Evolutionary conservation across 2,113 vertebrate genomes (phyloP), one percentile per base, ranked within the genome.

Genomic region (Galeopterus variegatus): DNA sequence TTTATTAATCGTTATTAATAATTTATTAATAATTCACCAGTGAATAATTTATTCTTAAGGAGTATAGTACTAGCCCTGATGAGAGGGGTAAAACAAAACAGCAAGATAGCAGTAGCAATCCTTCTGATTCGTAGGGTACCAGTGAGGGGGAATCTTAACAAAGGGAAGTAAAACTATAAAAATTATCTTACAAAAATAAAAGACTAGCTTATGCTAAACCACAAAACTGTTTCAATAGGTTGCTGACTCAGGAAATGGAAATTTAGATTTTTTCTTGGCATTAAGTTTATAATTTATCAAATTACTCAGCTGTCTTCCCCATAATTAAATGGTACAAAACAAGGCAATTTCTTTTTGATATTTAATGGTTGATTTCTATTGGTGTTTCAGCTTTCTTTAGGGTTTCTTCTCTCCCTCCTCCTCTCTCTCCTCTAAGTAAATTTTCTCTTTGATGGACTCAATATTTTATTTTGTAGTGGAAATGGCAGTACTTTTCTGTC

Each of bases 381-480:
- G 1, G 13, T 77, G n/a, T 36, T 95, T 81, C 28, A 14, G 13
- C n/a, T 88, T 72, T 17, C 50, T 91, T 88, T 64, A 33, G 26
- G 77, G 8, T 50, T 96, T 86, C 56, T 72, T 93, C 36, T 73
- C 23, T 76, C 6, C 7, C 21, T 65, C 24, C 8, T 75, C 12
- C 10, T 36, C n/a, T 90, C 4, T 7, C 69, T 36, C 41, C 14
- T 70, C 56, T 15, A 79, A 92, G 12, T 18, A 79, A 92, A 79
- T 86, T 8, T 21, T 90, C 70, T 19, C 33, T 84, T 73, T 88
- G 70, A 85, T 60, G 26, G 8, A 60, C 65, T 76, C 31, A 52
- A 3, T 60, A 60, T 93, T 85, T 70, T 65, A 85, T 84, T 93
- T 21, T 65, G n/a, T 81, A 62, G n/a, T 65, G 95, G 58, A 95